Conservation (phyloP, 2,888 invertebrate species). For the Cantharis rustica region DNA sequence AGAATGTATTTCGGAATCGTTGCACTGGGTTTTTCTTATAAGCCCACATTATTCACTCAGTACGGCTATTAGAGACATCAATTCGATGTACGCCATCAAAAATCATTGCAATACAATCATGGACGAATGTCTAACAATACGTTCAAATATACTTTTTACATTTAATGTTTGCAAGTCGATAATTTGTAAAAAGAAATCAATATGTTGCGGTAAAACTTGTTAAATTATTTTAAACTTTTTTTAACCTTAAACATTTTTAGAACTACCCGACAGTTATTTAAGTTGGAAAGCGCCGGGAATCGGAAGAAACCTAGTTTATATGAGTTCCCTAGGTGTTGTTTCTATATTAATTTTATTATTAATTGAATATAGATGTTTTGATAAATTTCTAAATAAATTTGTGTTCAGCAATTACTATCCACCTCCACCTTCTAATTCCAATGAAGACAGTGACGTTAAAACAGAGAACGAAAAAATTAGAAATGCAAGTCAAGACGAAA, state of each 20-base stretch:
- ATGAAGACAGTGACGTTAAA: conserved; percentile 60
- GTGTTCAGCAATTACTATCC: background rate
- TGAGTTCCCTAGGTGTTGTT: conserved; percentile 61
- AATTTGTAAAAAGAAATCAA: conserved; percentile 21
- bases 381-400: conserved; percentile 55
- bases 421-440: conserved; percentile 41
- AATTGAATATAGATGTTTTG: conserved; percentile 65
- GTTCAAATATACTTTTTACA: background rate
- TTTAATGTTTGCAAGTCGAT: conserved; percentile 47
- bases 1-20: conserved; percentile 59
- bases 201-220: conserved; percentile 52
- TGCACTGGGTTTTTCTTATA: conserved; percentile 71
- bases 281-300: conserved; percentile 73
- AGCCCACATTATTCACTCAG: conserved; percentile 73
- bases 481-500: conserved; percentile 49
- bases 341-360: conserved; percentile 67
- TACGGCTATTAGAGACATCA: conserved; percentile 53
- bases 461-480: conserved; percentile 60
- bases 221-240: conserved; percentile 34
- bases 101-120: conserved; percentile 18
- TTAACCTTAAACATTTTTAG: conserved; percentile 30
- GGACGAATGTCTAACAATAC: conserved; percentile 26
- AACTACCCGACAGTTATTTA: conserved; percentile 56
- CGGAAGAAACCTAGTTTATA: conserved; percentile 67
- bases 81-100: conserved; percentile 22